Base-by-base conservation (phyloP, 2,888 invertebrate species). In the Drosophila paramelanica region DNA sequence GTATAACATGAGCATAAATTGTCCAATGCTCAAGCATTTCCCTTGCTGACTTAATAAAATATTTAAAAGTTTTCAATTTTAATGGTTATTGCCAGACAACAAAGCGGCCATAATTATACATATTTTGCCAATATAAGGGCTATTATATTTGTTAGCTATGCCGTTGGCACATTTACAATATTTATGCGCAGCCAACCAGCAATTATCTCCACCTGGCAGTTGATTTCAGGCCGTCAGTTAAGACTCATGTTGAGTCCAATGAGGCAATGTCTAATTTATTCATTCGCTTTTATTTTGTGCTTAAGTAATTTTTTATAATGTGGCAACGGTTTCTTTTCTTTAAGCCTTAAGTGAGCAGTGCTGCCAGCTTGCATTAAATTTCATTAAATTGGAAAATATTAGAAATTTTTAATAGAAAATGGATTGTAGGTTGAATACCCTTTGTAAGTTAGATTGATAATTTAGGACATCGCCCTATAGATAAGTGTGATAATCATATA, bases 121-220 rank as follows among this genome's bases (percentile, higher is more conserved):
- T 31, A 59, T 39, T 50, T 31, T 38, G 31, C 36, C 43, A 31
- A 50, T 50, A 61, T 38, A 27, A n/a, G n/a, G 11, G 49, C 38
- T 50, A 50, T 61, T 61, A 64, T 47, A n/a, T 50, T 31, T 47
- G n/a, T 27, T 60, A 39, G 38, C 38, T 31, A 14, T 33, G 11
- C 14, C 38, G 27, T 64, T 36, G 61, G 31, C 43, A 38, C 50
- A 50, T 39, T 61, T 45, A 43, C 20, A 60, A 50, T 45, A 64
- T 64, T 64, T 50, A 64, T 64, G 62, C 50, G 17, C 10, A n/a
- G 27, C 17, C 47, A 39, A 31, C 38, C 6, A 13, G 6, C 50
- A 49, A 62, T 62, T 60, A 62, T 43, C 42, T 14, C 13, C 27
- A 49, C 49, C 60, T 60, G 61, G 13, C 36, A 38, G 47, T 3